Evolutionary conservation across 2,797 vertebrate species (phyloP), one percentile per base, ranked within the genome.

Genomic region (Eulemur albifrons): DNA sequence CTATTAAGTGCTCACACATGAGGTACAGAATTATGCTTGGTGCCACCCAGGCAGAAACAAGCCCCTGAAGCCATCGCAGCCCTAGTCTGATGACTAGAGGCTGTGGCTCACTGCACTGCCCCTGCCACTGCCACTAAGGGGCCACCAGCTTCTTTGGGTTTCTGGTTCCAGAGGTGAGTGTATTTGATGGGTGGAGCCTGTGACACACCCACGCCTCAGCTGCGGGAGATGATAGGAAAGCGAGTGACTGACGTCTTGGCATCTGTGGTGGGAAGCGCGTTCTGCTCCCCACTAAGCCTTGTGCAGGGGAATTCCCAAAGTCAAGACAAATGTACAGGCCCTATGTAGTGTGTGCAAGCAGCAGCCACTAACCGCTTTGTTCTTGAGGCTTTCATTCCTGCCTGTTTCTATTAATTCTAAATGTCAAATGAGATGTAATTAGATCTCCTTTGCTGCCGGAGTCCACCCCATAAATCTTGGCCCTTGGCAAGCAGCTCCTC

Each of bases 291-390:
- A 18, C 35, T 7, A 7, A 59, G 12, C 13, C 63, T 67, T 23
- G 21, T 35, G 72, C 59, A 65, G 38, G 43, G 15, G 21, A 7
- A 14, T 25, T 73, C 54, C 57, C 35, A 21, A 21, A 76, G 23
- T 18, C 12, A 2, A 14, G 23, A 18, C 52, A 6, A 38, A 23
- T 6, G 45, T 20, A 3, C 52, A 4, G 73, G 43, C 7, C 30
- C 0, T 12, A 7, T 9, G 38, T 1, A 13, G 21, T 13, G 2
- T 7, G 1, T 14, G 4, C 43, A 18, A 45, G 48, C 65, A 3
- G 4, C 1, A 9, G 15, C 45, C 65, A 6, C 35, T 5, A 10
- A 12, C 10, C 11, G 0, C 76, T 73, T 45, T 21, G 32, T 57
- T 23, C 50, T 30, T 4, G 76, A 27, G 67, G n/a, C 75, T 38